phyloP scores from a whole-genome alignment of 1,140 invertebrate species.

The Lepidurus arcticus region DNA sequence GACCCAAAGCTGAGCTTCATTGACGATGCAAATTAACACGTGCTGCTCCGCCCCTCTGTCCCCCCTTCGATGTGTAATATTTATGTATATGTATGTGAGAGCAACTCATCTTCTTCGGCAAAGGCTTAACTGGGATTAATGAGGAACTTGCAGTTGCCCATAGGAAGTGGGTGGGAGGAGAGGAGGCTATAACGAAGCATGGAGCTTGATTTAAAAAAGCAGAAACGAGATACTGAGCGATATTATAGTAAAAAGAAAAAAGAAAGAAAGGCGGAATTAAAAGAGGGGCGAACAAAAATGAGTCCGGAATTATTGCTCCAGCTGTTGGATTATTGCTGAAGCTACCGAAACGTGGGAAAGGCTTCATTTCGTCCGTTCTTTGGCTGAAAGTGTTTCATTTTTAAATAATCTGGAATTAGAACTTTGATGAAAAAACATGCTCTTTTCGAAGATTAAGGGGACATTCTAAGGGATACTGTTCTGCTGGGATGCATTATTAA shows the following conservation, averaged over 20 bases:
- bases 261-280: background rate
- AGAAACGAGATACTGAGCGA: background rate
- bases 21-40: constrained; percentile 10
- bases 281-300: background rate
- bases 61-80: background rate
- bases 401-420: no score
- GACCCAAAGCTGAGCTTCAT: constrained; percentile 18
- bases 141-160: background rate
- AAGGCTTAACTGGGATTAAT: constrained; percentile 9
- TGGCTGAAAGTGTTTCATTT: no score
- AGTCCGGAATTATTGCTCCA: background rate
- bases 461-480: no score
- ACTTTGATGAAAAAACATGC: no score
- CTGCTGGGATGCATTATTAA: no score
- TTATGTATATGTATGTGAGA: background rate
- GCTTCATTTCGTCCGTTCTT: no score
- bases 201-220: background rate
- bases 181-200: background rate
- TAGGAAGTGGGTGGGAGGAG: background rate
- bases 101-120: background rate
- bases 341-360: background rate
- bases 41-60: background rate
- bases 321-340: background rate
- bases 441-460: no score
- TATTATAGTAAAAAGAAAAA: background rate